Conservation (phyloP, 2,797 vertebrate genomes). For the Chrysocyon brachyurus region DNA sequence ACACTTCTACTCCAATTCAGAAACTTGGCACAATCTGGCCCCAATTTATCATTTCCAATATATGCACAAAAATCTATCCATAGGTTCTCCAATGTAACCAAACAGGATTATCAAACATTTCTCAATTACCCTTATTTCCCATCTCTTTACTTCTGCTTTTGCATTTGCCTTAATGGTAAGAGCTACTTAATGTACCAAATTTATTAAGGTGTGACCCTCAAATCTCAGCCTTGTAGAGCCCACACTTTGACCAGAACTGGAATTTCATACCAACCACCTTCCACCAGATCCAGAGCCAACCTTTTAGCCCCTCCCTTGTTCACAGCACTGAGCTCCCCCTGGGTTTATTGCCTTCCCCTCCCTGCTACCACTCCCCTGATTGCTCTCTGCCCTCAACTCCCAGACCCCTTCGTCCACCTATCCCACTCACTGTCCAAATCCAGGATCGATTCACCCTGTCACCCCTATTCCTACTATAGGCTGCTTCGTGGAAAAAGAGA, state of each 20-base stretch:
- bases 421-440: background rate
- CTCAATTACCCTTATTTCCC: background rate
- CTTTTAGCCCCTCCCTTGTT: fast-evolving
- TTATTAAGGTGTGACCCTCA: background rate
- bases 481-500: background rate
- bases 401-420: background rate
- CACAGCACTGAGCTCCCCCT: background rate
- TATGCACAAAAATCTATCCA: background rate
- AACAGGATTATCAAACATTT: background rate
- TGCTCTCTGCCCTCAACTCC: background rate
- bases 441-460: background rate
- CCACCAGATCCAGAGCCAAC: background rate
- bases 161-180: background rate
- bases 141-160: background rate
- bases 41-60: background rate
- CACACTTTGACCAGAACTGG: background rate
- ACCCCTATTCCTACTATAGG: background rate
- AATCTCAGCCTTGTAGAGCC: background rate
- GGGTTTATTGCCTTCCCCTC: background rate
- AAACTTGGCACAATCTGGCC: background rate
- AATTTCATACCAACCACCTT: background rate
- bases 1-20: background rate
- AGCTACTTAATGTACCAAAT: background rate
- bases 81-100: background rate
- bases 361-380: background rate